Percentiles rank a stretch among this genome's conserved stretches.
Evolutionary conservation across 2,888 invertebrate genomes (phyloP).

Genomic region (Dendrolimus pini): DNA sequence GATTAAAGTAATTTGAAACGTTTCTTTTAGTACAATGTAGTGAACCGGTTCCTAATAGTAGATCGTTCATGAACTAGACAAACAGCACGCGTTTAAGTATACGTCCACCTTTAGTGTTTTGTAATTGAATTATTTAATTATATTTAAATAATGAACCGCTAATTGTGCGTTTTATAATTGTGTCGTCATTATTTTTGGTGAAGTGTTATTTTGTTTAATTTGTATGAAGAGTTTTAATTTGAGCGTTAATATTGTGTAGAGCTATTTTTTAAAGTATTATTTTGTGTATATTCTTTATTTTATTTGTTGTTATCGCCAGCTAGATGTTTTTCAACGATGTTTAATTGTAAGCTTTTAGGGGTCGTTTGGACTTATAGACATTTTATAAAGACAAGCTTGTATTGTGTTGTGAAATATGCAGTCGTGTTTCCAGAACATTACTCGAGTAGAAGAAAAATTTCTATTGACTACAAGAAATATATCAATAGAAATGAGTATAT

Average conservation of each 20-base stretch:
- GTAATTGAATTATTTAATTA: too few species aligned
- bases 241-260: slow-evolving; percentile 29
- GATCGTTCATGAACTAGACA: too few species aligned
- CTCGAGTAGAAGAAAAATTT: too few species aligned
- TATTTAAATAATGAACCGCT: too few species aligned
- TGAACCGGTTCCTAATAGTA: too few species aligned
- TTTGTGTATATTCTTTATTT: slow-evolving; percentile 6
- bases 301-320: slow-evolving; percentile 29
- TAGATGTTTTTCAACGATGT: slow-evolving; percentile 12
- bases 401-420: too few species aligned
- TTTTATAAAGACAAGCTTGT: not conserved
- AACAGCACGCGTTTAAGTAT: too few species aligned
- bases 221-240: slow-evolving; percentile 32
- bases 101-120: too few species aligned
- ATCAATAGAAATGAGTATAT: too few species aligned
- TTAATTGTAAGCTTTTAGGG: not conserved
- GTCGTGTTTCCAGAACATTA: too few species aligned
- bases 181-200: slow-evolving; percentile 6
- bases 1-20: too few species aligned
- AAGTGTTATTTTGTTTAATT: slow-evolving; percentile 23
- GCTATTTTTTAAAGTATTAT: slow-evolving; percentile 11
- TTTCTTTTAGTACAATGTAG: too few species aligned
- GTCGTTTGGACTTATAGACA: not conserved
- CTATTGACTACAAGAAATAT: not conserved
- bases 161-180: slow-evolving; percentile 1